A percentile compares a stretch with the other conserved stretches of the same genome.
Conservation (phyloP, 2,888 invertebrate species). For the Acrobasis suavella region DNA sequence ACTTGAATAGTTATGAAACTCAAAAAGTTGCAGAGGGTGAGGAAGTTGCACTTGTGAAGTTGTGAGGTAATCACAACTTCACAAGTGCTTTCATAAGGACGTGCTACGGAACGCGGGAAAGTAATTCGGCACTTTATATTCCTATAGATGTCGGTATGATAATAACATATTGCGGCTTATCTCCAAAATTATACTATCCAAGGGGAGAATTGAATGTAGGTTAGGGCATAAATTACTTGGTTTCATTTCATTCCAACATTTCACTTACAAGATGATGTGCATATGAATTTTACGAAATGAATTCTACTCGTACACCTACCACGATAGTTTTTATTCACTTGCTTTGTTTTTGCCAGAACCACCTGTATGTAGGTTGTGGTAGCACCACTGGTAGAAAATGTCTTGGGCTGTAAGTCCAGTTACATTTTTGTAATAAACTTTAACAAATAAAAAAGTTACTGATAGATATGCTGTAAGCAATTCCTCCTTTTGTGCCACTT, state of each 20-base stretch:
- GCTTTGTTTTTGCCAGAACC: no score
- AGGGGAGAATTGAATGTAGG: slow-evolving; percentile 2
- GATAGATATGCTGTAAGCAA: no score
- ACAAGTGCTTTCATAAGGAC: slow-evolving; percentile 6
- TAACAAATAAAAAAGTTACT: no score
- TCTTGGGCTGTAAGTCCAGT: no score
- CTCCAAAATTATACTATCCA: slow-evolving; percentile 2
- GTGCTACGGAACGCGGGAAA: slow-evolving; percentile 25
- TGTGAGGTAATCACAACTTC: not conserved
- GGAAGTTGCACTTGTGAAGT: no score
- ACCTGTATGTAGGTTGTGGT: no score
- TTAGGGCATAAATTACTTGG: slow-evolving; percentile 1
- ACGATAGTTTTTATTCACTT: no score
- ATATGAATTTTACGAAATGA: not conserved
- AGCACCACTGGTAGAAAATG: no score
- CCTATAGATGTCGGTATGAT: slow-evolving; percentile 29
- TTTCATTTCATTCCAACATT: not conserved
- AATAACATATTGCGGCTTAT: slow-evolving; percentile 8
- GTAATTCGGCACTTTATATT: slow-evolving; percentile 9
- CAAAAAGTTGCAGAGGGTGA: not conserved
- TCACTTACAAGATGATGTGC: not conserved
- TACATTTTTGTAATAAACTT: no score
- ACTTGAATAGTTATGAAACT: no score
- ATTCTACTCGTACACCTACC: no score
- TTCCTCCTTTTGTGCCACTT: no score